A percentile compares a stretch with the other conserved stretches of the same genome.
Conservation (phyloP, 2,797 vertebrate genomes). For the Takifugu rubripes region DNA sequence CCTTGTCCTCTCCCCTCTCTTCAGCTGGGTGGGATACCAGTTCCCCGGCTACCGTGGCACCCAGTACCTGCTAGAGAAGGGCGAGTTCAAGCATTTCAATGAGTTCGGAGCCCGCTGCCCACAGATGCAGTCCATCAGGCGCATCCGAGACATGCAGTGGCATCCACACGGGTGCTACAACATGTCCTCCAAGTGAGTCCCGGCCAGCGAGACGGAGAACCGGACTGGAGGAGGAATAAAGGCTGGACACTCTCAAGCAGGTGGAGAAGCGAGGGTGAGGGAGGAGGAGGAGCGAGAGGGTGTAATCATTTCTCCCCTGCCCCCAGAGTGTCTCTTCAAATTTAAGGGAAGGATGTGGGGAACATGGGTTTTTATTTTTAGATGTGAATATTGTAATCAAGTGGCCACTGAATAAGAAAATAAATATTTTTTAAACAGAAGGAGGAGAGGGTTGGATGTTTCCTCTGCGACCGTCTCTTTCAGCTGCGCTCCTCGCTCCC, state of each 20-base stretch:
- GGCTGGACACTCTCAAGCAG: conserved; percentile 31
- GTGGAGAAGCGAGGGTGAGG: conserved; percentile 32
- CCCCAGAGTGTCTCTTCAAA: conserved; percentile 21
- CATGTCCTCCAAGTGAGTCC: conserved; percentile 68
- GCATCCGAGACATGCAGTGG: conserved; percentile 79
- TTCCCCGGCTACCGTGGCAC: conserved; percentile 77
- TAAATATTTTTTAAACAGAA: conserved; percentile 18
- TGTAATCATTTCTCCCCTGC: conserved; percentile 26
- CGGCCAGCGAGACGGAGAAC: conserved; percentile 61
- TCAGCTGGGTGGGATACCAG: conserved; percentile 77
- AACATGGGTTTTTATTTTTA: conserved; percentile 33
- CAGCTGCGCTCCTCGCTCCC: conserved; percentile 35
- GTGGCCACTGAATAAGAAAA: conserved; percentile 26
- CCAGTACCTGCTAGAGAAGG: conserved; percentile 79
- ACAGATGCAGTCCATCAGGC: conserved; percentile 76
- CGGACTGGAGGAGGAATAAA: conserved; percentile 49
- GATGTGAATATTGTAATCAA: conserved; percentile 16
- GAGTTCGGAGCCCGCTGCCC: conserved; percentile 73
- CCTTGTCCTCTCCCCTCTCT: neutral
- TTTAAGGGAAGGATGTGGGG: conserved; percentile 25
- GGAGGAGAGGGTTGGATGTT: conserved; percentile 30
- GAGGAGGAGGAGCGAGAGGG: conserved; percentile 55
- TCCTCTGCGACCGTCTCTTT: conserved; percentile 27
- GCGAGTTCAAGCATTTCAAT: conserved; percentile 76
- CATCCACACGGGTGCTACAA: conserved; percentile 74